Percentiles rank a stretch among this genome's conserved stretches.
These are phyloP conservation scores for Campopleginae sp. DNA, from an alignment of 2,888 invertebrate species.

Conservation along the genomic window DNA sequence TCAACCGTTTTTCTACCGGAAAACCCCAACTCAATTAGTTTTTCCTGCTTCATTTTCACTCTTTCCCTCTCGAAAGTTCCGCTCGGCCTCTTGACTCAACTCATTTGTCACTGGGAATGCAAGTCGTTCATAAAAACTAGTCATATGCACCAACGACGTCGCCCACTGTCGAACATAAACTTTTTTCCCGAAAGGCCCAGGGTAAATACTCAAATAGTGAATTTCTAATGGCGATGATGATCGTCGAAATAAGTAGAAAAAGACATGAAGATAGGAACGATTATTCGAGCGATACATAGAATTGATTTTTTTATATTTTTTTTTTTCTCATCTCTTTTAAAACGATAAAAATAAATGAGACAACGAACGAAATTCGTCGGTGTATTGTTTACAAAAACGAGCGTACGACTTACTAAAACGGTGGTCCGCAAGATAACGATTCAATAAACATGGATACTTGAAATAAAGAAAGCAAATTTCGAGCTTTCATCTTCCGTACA, in stretches of 20 bases:
- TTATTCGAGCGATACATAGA: too few relatives aligned
- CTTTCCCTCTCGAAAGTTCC: conserved; percentile 2
- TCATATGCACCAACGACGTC: background rate
- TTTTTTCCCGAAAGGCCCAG: background rate
- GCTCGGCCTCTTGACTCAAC: background rate
- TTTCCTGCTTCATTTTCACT: background rate
- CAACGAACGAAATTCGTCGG: background rate
- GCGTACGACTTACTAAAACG: background rate
- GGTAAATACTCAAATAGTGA: background rate
- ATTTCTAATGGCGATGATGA: background rate
- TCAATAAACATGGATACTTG: conserved; percentile 1
- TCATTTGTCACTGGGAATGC: background rate
- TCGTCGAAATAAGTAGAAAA: background rate
- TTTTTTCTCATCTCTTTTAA: too few relatives aligned
- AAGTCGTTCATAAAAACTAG: background rate
- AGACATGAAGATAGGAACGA: background rate
- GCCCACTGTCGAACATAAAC: background rate
- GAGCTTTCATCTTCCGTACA: background rate
- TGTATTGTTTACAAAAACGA: background rate
- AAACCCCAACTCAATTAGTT: conserved; percentile 14
- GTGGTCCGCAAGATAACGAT: background rate
- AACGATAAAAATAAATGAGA: background rate
- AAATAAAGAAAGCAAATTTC: background rate
- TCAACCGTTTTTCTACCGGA: conserved; percentile 12
- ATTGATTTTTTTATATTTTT: too few relatives aligned